Evolutionary conservation across 2,113 vertebrate genomes (phyloP).

Genomic region (Bagarius yarrelli): DNA sequence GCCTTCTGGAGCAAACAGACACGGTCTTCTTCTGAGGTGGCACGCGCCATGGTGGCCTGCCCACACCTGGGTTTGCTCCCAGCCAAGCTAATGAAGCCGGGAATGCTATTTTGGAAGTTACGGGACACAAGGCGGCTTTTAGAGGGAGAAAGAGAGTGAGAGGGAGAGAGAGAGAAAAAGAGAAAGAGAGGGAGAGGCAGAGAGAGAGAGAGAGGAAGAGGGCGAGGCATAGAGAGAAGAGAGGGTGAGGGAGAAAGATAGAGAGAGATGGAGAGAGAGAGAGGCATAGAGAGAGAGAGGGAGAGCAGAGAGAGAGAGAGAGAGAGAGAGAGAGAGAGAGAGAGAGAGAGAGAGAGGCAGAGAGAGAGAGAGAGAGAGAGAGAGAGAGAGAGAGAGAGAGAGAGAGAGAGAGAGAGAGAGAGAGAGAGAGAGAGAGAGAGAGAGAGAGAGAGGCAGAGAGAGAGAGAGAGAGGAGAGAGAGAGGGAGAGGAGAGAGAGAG

Average conservation of each 20-base stretch:
- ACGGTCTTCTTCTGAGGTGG: slow-evolving; percentile 71
- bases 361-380: slow-evolving; percentile 50
- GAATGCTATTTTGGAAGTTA: slow-evolving; percentile 81
- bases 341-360: too few relatives aligned
- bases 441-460: background rate
- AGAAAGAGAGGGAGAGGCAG: background rate
- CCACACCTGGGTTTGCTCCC: slow-evolving; percentile 94
- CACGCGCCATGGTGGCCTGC: slow-evolving; percentile 59
- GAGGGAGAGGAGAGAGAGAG: slow-evolving; percentile 47
- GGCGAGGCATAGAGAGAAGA: background rate
- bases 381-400: background rate
- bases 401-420: background rate
- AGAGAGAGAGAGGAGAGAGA: too few relatives aligned
- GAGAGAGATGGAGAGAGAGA: background rate
- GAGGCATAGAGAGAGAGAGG: background rate
- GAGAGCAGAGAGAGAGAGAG: too few relatives aligned
- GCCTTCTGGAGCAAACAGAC: slow-evolving; percentile 70
- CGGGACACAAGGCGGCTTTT: slow-evolving; percentile 76
- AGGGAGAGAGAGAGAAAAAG: background rate
- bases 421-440: too few relatives aligned
- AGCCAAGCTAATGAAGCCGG: slow-evolving; percentile 88
- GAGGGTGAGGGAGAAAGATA: slow-evolving; percentile 46
- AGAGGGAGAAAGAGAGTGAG: slow-evolving; percentile 51
- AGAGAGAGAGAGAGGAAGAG: too few relatives aligned
- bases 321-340: too few relatives aligned